Evolutionary conservation across 2,113 vertebrate genomes (phyloP), one percentile per base, ranked within the genome.

Genomic region (Cyrtonyx montezumae): DNA sequence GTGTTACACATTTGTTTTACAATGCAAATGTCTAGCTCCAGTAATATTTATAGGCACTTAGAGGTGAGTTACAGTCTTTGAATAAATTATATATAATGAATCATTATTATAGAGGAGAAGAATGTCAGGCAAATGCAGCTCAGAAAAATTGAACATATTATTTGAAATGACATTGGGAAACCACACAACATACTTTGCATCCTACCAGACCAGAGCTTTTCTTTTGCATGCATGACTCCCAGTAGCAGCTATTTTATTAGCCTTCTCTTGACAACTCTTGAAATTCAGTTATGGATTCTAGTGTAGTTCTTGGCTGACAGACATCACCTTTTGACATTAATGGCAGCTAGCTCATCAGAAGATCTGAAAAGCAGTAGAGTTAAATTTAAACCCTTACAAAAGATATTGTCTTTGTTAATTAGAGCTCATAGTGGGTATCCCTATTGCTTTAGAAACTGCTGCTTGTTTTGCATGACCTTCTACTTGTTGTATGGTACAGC

Each of bases 61-160:
- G 79, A 94, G 84, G 89, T 96, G 92, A 92, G 65, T 84, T 94
- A 83, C 56, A 92, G 84, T 67, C 87, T 80, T 92, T 83, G 93
- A 95, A 95, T 94, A 94, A 81, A 95, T 95, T 75, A 91, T 45
- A 61, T 75, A 9, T 89, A 92, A 94, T 93, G 75, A 93, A 92
- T 94, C 93, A 95, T 92, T 93, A 91, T 91, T 82, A 68, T 78
- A 92, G 71, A 75, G 85, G 84, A 80, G 91, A 70, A 91, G 37
- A 80, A 77, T 80, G 76, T 80, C 87, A 89, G 87, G 53, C 19
- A 89, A 90, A 87, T 42, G 84, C 59, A 92, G 84, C 71, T 51
- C 75, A 83, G 79, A 94, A 94, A 96, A 87, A 93, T n/a, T 59
- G 68, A 94, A 80, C 56, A 13, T 85, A 26, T 19, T 85, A 91